Evolutionary conservation across 2,888 invertebrate species (phyloP).

Genomic region (Rotaria socialis): DNA sequence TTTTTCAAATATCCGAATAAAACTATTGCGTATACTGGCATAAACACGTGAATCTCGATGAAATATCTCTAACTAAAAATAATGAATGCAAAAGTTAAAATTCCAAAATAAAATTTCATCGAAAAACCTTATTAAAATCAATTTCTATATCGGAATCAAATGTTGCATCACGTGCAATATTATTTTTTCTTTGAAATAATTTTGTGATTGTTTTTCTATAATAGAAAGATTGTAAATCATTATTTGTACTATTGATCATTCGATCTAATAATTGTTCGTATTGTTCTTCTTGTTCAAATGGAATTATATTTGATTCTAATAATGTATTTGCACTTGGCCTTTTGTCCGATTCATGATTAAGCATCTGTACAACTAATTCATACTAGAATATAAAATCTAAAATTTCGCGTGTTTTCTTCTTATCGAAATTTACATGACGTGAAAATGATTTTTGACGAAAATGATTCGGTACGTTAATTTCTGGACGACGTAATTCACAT

Average conservation of each 20-base stretch:
- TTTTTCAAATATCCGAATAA: constrained; percentile 22
- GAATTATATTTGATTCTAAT: constrained; percentile 74
- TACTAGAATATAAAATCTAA: constrained; percentile 49
- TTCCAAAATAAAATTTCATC: neutral
- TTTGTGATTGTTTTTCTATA: constrained; percentile 41
- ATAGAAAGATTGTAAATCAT: constrained; percentile 44
- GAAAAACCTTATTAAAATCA: neutral
- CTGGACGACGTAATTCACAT: constrained; percentile 68
- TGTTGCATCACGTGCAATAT: constrained; percentile 38
- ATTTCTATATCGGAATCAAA: constrained; percentile 37
- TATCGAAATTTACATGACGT: constrained; percentile 37
- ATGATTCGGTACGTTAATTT: constrained; percentile 60
- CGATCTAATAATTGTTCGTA: constrained; percentile 71
- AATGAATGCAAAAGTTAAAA: neutral
- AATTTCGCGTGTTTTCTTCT: neutral
- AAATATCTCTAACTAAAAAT: constrained; percentile 16
- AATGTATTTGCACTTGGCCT: constrained; percentile 81
- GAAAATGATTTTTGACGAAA: constrained; percentile 36
- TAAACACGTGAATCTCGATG: neutral
- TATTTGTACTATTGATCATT: constrained; percentile 40
- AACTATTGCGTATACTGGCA: neutral
- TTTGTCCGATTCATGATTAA: constrained; percentile 76
- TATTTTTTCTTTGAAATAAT: constrained; percentile 42
- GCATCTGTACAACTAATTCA: constrained; percentile 66
- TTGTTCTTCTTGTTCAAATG: constrained; percentile 67